Evolutionary conservation across 2,113 vertebrate species (phyloP).

Genomic region (Rynchops niger): DNA sequence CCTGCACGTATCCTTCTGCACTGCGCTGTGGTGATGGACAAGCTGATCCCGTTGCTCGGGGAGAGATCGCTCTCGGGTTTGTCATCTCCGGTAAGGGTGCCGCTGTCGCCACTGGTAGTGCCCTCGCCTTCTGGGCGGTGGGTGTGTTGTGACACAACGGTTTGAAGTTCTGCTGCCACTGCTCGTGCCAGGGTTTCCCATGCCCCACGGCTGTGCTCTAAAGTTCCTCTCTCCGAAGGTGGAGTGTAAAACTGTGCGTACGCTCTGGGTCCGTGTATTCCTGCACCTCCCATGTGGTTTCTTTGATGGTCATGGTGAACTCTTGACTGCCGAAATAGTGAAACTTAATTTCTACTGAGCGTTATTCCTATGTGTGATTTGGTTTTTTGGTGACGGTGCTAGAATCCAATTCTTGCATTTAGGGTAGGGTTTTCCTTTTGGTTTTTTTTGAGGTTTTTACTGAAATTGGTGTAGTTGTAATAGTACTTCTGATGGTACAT

Average conservation of each 20-base stretch:
- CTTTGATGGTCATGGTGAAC: not conserved
- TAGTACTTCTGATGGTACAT: rapidly evolving
- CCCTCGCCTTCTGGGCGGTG: rapidly evolving
- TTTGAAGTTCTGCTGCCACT: not conserved
- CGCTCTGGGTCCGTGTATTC: not conserved
- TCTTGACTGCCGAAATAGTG: not conserved
- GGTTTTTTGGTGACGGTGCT: not conserved
- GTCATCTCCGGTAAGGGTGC: not conserved
- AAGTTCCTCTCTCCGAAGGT: not conserved
- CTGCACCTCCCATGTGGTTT: rapidly evolving
- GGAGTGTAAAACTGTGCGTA: too few species aligned
- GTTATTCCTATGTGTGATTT: not conserved
- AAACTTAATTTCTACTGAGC: not conserved
- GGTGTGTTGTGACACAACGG: not conserved
- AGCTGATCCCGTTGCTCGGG: not conserved
- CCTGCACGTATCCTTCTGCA: not conserved
- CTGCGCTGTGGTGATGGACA: not conserved
- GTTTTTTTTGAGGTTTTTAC: not conserved
- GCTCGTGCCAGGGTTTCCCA: rapidly evolving
- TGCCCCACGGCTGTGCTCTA: not conserved
- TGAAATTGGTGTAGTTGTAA: not conserved
- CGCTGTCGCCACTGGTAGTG: rapidly evolving
- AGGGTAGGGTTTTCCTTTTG: too few species aligned
- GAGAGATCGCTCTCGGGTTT: not conserved
- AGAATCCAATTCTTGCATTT: not conserved